These are phyloP conservation scores for Atherinomorus stipes DNA, from an alignment of 2,113 vertebrate species.

Conservation along the genomic window DNA sequence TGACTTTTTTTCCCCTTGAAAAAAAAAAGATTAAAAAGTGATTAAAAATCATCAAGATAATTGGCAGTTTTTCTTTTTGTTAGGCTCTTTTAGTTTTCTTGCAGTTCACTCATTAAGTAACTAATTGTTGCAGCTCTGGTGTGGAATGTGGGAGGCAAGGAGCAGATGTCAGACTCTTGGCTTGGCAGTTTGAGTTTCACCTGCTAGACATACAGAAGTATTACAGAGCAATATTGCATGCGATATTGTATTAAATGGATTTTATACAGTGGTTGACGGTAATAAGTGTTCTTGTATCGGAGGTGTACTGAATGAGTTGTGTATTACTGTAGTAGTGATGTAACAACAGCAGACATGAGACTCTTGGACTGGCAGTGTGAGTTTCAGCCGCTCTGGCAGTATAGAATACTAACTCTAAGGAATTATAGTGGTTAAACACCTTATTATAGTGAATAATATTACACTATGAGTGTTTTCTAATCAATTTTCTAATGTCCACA, in stretches of 20 bases:
- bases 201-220: constrained; percentile 50
- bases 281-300: constrained; percentile 11
- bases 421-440: constrained; percentile 50
- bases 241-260: constrained; percentile 33
- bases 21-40: not conserved
- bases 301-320: constrained; percentile 18
- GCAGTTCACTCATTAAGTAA: not conserved
- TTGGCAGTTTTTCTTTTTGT: not conserved
- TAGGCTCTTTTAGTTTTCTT: not conserved
- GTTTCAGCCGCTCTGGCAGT: constrained; percentile 79
- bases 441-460: constrained; percentile 20
- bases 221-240: constrained; percentile 36
- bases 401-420: constrained; percentile 60
- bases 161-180: constrained; percentile 75
- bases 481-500: constrained; percentile 16
- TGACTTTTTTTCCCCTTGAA: not conserved
- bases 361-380: constrained; percentile 85
- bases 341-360: constrained; percentile 78
- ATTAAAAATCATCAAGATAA: constrained; percentile 8
- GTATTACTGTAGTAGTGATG: constrained; percentile 32
- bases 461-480: not conserved
- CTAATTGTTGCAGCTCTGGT: constrained; percentile 23
- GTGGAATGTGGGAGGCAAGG: constrained; percentile 81
- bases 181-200: constrained; percentile 82
- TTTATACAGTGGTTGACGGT: constrained; percentile 24